Evolutionary conservation across 2,888 invertebrate species (phyloP).

Genomic region (Eudemis profundana): DNA sequence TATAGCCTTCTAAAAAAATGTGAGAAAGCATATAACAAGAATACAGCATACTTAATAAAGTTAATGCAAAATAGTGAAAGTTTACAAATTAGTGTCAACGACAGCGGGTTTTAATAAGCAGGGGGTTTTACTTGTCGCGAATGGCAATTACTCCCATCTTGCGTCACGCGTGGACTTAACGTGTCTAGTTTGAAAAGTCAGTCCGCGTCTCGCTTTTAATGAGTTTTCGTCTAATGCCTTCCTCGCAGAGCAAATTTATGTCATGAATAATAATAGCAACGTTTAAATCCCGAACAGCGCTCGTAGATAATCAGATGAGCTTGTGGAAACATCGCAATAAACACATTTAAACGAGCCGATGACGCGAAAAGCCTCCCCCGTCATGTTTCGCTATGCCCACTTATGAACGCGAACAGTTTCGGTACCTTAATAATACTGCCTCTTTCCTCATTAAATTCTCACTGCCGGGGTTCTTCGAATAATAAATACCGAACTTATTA

Average conservation of each 20-base stretch:
- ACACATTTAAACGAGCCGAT: constrained; percentile 71
- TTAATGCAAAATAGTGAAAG: constrained; percentile 55
- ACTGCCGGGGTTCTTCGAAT: constrained; percentile 35
- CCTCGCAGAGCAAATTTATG: constrained; percentile 81
- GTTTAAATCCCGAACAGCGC: constrained; percentile 79
- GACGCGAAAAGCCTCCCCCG: constrained; percentile 59
- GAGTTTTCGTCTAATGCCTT: constrained; percentile 84
- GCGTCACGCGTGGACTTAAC: constrained; percentile 83
- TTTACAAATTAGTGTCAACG: constrained; percentile 75
- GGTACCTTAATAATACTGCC: constrained; percentile 20
- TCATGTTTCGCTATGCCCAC: constrained; percentile 37
- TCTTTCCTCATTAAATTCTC: constrained; percentile 23
- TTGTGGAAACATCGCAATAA: constrained; percentile 73
- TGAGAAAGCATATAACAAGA: constrained; percentile 36
- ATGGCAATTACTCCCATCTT: constrained; percentile 75
- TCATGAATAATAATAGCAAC: constrained; percentile 83
- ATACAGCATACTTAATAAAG: constrained; percentile 37
- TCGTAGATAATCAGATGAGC: constrained; percentile 66
- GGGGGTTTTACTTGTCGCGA: constrained; percentile 70
- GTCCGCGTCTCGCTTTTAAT: constrained; percentile 82
- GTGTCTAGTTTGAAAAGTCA: constrained; percentile 84
- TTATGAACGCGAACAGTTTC: constrained; percentile 35
- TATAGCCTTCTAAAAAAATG: constrained; percentile 9
- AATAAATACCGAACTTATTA: constrained; percentile 34
- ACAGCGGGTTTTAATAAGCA: constrained; percentile 77